Evolutionary conservation across 1,140 invertebrate genomes (phyloP), one percentile per base, ranked within the genome.

Genomic region (Delia radicum): DNA sequence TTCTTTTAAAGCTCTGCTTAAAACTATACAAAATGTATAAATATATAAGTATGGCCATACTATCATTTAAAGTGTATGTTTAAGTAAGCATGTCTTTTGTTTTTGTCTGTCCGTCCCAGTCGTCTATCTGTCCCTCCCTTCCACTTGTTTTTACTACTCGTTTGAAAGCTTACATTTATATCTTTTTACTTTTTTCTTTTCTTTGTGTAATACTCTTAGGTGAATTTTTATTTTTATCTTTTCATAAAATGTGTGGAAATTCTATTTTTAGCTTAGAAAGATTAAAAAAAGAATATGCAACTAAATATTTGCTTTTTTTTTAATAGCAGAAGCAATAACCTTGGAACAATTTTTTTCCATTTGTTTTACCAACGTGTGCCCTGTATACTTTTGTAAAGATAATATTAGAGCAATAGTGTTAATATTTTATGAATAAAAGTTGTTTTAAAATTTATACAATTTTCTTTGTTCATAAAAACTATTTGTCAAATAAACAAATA

Each of bases 221-320:
- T 27, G 65, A 18, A 33, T 69, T 69, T 37, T 69, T 33, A 69
- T 33, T 69, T 69, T 69, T 69, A 69, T 69, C 29, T 69, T 24
- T 28, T 1, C 13, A 31, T 10, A 42, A 69, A 69, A 69, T 69
- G 65, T 33, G 65, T 37, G 65, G 65, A 69, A 69, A 69, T 69
- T 69, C 65, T 69, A 69, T 69, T 69, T 69, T 69, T 69, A 69
- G 65, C 27, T 21, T 21, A 69, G 65, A 33, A 33, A 33, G 31
- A 37, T 69, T 69, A 69, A 15, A 33, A 69, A 24, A 33, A 69
- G n/a, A 69, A 69, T 15, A 31, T 21, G 8, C 29, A 69, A 18
- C 29, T 21, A 69, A 69, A 69, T 69, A 33, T 69, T 69, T 69
- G 65, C 65, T 55, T 55, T 21, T 55, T 21, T 21, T 55, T 3